phyloP scores from a whole-genome alignment of 2,888 invertebrate species.

The Uloborus plumipes region DNA sequence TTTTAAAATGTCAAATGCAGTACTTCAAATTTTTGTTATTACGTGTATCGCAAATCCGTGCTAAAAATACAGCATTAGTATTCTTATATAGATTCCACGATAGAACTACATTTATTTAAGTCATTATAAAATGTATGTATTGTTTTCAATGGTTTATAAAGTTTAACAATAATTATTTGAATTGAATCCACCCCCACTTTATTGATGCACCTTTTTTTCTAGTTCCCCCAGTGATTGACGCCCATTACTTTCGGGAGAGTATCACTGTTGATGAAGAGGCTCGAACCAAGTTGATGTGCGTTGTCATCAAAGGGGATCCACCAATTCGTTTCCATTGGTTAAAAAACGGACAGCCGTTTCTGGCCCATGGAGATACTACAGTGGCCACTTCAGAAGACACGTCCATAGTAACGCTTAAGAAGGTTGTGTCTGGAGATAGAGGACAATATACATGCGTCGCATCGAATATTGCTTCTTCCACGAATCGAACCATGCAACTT shows the following conservation, averaged over 20 bases:
- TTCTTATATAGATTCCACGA: no score
- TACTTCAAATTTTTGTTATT: no score
- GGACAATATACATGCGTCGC: slow-evolving; percentile 71
- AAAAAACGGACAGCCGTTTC: slow-evolving; percentile 70
- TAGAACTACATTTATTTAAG: no score
- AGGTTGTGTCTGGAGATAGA: slow-evolving; percentile 69
- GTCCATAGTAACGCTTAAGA: slow-evolving; percentile 70
- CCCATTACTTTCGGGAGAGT: slow-evolving; percentile 62
- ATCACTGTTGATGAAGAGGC: slow-evolving; percentile 65
- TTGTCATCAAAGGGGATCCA: slow-evolving; percentile 69
- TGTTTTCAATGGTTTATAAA: no score
- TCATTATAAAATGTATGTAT: no score
- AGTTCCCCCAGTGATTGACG: slow-evolving; percentile 66
- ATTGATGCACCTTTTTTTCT: slow-evolving; percentile 12
- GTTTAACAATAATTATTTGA: no score
- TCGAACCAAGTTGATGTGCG: slow-evolving; percentile 66
- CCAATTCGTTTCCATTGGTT: slow-evolving; percentile 71
- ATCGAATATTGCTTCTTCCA: slow-evolving; percentile 67
- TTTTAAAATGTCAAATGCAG: no score
- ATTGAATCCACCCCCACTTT: no score
- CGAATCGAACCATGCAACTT: slow-evolving; percentile 69
- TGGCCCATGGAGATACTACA: slow-evolving; percentile 65
- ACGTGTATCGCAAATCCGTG: no score
- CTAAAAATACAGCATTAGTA: no score
- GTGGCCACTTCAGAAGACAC: slow-evolving; percentile 70